Evolutionary conservation across 2,888 invertebrate genomes (phyloP).

Genomic region (Leuctra nigra): DNA sequence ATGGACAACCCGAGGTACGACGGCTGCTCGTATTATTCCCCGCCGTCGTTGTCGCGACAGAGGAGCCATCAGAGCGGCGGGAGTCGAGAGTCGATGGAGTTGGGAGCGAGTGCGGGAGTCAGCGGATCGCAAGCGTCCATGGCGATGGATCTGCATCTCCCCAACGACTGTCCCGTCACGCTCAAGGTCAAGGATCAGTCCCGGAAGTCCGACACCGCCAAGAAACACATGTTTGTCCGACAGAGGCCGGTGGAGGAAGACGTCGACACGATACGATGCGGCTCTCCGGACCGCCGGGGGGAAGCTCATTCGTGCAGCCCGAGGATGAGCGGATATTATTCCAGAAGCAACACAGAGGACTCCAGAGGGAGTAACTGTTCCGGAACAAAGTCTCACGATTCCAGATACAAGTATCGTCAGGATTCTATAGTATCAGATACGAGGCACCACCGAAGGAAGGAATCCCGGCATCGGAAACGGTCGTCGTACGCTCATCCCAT

Average conservation of each 20-base stretch:
- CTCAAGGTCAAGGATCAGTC: constrained; percentile 47
- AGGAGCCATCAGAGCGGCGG: constrained; percentile 34
- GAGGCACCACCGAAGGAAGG: background rate
- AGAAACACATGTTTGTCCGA: constrained; percentile 65
- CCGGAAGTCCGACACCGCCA: constrained; percentile 57
- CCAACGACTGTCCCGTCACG: constrained; percentile 53
- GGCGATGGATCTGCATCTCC: constrained; percentile 66
- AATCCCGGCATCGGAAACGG: background rate
- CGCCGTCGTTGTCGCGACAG: constrained; percentile 31
- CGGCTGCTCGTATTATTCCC: constrained; percentile 30
- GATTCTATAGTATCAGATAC: background rate
- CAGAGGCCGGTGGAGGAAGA: constrained; percentile 71
- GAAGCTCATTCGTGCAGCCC: constrained; percentile 25
- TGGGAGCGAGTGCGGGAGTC: constrained; percentile 32
- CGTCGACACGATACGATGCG: constrained; percentile 35
- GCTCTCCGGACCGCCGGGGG: constrained; percentile 9
- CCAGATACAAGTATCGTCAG: constrained; percentile 10
- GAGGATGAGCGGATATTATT: constrained; percentile 5
- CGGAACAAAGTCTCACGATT: constrained; percentile 15
- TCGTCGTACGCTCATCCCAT: constrained; percentile 6
- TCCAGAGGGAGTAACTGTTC: background rate
- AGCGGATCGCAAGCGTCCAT: constrained; percentile 47
- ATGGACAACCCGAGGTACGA: constrained; percentile 57
- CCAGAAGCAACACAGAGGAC: constrained; percentile 14
- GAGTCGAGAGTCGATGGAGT: constrained; percentile 47